Conservation (phyloP, 2,797 vertebrate genomes). For the Tangara arthus region DNA sequence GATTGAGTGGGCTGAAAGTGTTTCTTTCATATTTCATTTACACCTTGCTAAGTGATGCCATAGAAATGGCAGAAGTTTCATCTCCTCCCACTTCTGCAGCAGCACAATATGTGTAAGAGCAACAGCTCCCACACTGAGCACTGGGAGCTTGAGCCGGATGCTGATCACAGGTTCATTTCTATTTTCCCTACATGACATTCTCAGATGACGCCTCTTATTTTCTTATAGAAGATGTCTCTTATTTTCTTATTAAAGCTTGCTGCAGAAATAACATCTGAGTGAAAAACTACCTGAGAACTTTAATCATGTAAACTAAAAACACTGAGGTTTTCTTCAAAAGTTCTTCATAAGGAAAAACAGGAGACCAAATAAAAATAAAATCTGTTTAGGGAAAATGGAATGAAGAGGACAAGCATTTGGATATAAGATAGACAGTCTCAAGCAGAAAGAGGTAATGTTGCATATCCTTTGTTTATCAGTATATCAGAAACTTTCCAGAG, state of each 20-base stretch:
- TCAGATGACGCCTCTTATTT: not conserved
- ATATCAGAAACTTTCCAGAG: not conserved
- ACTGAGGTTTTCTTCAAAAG: slow-evolving; percentile 35
- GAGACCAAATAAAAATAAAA: slow-evolving; percentile 51
- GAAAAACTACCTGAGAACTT: slow-evolving; percentile 10
- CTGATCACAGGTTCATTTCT: slow-evolving; percentile 25
- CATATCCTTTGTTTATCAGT: not conserved
- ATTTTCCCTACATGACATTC: slow-evolving; percentile 20
- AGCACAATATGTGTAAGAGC: slow-evolving; percentile 48
- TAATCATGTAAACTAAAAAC: slow-evolving; percentile 4
- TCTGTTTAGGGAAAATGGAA: slow-evolving; percentile 23
- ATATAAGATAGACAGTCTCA: not conserved
- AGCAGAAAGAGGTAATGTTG: not conserved
- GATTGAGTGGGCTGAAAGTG: slow-evolving; percentile 62
- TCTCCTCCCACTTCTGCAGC: slow-evolving; percentile 63
- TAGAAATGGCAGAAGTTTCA: slow-evolving; percentile 61
- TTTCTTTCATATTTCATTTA: slow-evolving; percentile 79
- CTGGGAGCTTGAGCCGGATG: slow-evolving; percentile 19
- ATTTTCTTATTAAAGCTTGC: slow-evolving; percentile 43
- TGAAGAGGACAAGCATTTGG: not conserved
- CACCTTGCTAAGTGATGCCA: slow-evolving; percentile 73
- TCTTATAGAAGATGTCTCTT: slow-evolving; percentile 38
- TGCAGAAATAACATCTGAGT: slow-evolving; percentile 37
- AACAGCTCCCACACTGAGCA: slow-evolving; percentile 48
- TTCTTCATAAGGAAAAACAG: slow-evolving; percentile 32